Conservation (phyloP, 2,797 vertebrate species). For the Chaetodon trifasciatus region DNA sequence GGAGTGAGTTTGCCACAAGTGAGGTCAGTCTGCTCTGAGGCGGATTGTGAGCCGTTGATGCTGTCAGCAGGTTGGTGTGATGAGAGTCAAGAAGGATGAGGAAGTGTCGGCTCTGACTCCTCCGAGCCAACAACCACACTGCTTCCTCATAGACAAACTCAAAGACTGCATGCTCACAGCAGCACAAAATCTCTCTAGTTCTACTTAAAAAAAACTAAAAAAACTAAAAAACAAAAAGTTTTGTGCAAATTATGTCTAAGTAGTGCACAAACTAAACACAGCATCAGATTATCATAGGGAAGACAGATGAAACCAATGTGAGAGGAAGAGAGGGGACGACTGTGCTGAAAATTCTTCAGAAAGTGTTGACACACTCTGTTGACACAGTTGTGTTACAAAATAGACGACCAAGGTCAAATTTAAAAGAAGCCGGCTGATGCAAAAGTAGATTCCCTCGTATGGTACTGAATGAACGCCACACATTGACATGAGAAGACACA, state of each 20-base stretch:
- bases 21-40: slow-evolving; percentile 28
- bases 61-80: slow-evolving; percentile 19
- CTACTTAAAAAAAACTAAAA: neutral
- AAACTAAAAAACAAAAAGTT: neutral
- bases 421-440: slow-evolving; percentile 46
- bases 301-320: neutral
- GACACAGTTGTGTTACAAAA: slow-evolving; percentile 69
- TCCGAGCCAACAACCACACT: slow-evolving; percentile 64
- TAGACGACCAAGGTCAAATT: slow-evolving; percentile 26
- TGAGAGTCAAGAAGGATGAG: slow-evolving; percentile 54
- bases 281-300: neutral
- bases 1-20: slow-evolving; percentile 27
- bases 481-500: neutral
- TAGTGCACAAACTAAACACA: neutral
- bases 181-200: neutral
- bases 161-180: slow-evolving; percentile 10
- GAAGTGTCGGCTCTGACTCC: slow-evolving; percentile 68
- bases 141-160: slow-evolving; percentile 74
- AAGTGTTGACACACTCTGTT: slow-evolving; percentile 71
- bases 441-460: slow-evolving; percentile 22
- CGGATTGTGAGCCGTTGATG: slow-evolving; percentile 20
- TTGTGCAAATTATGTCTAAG: neutral
- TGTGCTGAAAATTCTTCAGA: slow-evolving; percentile 70
- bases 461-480: neutral
- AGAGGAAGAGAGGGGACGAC: slow-evolving; percentile 41